Evolutionary conservation across 2,888 invertebrate species (phyloP).

Genomic region (Stegophylla sp.): DNA sequence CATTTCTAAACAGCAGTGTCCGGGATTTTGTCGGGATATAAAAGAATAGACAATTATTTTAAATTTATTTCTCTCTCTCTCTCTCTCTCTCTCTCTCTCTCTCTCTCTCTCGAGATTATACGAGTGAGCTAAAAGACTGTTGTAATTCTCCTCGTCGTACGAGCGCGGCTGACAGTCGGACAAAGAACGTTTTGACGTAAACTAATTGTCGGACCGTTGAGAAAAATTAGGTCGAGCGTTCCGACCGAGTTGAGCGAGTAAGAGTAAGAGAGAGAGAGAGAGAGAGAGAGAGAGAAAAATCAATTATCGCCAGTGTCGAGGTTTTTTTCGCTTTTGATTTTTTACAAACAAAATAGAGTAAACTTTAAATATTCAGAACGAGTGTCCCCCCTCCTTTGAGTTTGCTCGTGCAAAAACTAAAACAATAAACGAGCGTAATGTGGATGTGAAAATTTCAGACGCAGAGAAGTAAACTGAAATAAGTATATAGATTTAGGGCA

Average conservation of each 20-base stretch:
- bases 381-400: no score
- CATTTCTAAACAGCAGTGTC: neutral
- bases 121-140: constrained; percentile 3
- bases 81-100: no score
- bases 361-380: no score
- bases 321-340: neutral
- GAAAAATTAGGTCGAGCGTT: constrained; percentile 48
- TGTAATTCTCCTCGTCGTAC: neutral
- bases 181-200: constrained; percentile 48
- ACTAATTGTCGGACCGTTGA: constrained; percentile 36
- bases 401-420: no score
- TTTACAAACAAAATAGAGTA: no score
- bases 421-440: no score
- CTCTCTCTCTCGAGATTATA: constrained; percentile 25
- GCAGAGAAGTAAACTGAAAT: no score
- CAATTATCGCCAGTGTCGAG: constrained; percentile 24
- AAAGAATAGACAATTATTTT: constrained; percentile 25
- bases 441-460: no score
- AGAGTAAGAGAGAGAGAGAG: no score
- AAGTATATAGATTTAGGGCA: no score
- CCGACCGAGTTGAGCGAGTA: neutral
- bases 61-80: constrained; percentile 40
- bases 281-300: constrained; percentile 12
- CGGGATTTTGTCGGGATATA: constrained; percentile 1
- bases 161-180: constrained; percentile 27